Base-by-base conservation (phyloP, 2,888 invertebrate species). In the Chrysodeixis includens region DNA sequence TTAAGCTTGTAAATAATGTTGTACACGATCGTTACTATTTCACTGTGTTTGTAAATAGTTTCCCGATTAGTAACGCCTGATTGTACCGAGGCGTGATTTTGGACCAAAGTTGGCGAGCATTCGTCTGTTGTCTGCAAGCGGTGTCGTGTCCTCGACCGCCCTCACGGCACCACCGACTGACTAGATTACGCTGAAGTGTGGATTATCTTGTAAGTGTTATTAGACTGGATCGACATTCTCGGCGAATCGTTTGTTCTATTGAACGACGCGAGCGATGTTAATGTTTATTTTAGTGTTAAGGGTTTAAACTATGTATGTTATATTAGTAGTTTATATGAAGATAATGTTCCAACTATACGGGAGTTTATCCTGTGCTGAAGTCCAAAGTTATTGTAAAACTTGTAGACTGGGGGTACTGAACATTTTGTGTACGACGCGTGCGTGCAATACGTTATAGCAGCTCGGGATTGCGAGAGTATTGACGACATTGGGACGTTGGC, bases 131-230 rank as follows among this genome's bases (percentile, higher is more conserved):
- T 46, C n/a, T 60, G 40, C 53, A 40, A 16, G 35, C 46, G 18
- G n/a, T 60, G 44, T 52, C 30, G 35, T 56, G 56, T 54, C 35
- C 30, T 40, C 56, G n/a, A n/a, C 56, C 60, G 16, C 40, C 9
- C 54, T 76, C 62, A 65, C 74, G 74, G 35, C 79, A 68, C 71
- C 66, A 76, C 69, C 56, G 79, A 77, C 79, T 79, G 79, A 79
- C 65, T 79, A 79, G 68, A 64, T 62, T 59, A 65, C 61, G 65
- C 51, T 60, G 57, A 66, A 7, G 71, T 70, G 68, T 70, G 56
- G 61, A 55, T 49, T 69, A 71, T 68, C 53, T 61, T 58, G 16
- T 78, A 73, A 69, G 62, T 70, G 70, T 75, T 79, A 67, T 57
- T 6, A 54, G 69, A 69, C 69, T 76, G 55, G 57, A 66, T 69